Evolutionary conservation across 2,888 invertebrate genomes (phyloP).

Genomic region (Drosophila meridiana): DNA sequence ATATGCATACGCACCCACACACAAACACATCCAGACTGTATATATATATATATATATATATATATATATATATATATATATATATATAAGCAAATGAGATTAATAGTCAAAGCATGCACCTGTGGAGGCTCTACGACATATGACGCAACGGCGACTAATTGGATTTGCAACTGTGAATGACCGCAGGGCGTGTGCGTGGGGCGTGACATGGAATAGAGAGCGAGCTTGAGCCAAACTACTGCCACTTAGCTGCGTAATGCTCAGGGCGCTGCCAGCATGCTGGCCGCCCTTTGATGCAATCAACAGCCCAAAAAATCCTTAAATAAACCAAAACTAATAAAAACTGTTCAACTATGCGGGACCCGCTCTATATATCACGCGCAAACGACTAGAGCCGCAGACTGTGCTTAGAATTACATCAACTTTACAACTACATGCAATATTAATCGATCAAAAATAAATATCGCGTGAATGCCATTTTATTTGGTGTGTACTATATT

Average conservation of each 20-base stretch:
- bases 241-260: not conserved
- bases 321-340: constrained; percentile 25
- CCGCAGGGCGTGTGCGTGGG: constrained; percentile 9
- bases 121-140: constrained; percentile 72
- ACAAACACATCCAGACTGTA: constrained; percentile 6
- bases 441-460: too few species aligned
- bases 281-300: constrained; percentile 67
- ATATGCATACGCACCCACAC: constrained; percentile 3
- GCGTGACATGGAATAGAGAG: constrained; percentile 1
- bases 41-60: too few species aligned
- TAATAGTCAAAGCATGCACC: constrained; percentile 62
- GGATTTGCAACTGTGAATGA: constrained; percentile 67
- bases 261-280: constrained; percentile 1
- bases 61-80: too few species aligned
- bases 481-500: too few species aligned
- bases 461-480: too few species aligned
- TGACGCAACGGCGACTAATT: constrained; percentile 68
- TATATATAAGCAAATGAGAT: constrained; percentile 59
- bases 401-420: not conserved
- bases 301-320: constrained; percentile 37
- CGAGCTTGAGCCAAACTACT: constrained; percentile 34
- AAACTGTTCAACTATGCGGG: constrained; percentile 9
- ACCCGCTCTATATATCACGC: constrained; percentile 14
- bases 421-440: too few species aligned
- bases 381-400: not conserved